A percentile compares a stretch with the other conserved stretches of the same genome.
These are phyloP conservation scores for Phaethornis superciliosus DNA, from an alignment of 2,113 vertebrate species.

Conservation along the genomic window DNA sequence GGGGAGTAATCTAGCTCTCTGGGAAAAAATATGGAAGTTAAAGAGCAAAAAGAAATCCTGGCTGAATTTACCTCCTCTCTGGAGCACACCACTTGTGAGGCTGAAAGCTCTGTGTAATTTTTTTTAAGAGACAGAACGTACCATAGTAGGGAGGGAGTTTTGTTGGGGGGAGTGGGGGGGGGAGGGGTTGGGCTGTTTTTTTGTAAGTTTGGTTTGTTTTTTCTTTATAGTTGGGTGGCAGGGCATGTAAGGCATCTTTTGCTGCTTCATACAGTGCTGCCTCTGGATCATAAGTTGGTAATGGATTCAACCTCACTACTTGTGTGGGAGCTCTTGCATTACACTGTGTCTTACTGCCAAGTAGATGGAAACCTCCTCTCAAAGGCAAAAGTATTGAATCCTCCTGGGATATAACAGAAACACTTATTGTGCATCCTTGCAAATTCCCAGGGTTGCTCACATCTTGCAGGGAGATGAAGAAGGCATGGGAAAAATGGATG, in stretches of 20 bases:
- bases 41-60: neutral
- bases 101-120: neutral
- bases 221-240: neutral
- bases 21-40: neutral
- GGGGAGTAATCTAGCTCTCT: neutral
- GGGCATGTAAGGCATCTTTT: neutral
- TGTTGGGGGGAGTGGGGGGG: neutral
- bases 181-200: neutral
- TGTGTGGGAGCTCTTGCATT: neutral
- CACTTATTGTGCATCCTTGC: neutral
- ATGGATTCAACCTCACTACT: neutral
- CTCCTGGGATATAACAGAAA: neutral
- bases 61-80: neutral
- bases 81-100: neutral
- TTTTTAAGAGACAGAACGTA: neutral
- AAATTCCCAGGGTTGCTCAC: neutral
- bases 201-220: neutral
- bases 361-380: neutral
- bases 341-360: neutral
- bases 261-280: neutral
- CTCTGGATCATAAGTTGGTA: neutral
- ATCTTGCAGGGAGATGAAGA: neutral
- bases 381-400: neutral
- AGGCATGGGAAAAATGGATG: rapidly evolving
- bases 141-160: neutral